Evolutionary conservation across 1,140 invertebrate genomes (phyloP).

Genomic region (Diplogasteroides magnus): DNA sequence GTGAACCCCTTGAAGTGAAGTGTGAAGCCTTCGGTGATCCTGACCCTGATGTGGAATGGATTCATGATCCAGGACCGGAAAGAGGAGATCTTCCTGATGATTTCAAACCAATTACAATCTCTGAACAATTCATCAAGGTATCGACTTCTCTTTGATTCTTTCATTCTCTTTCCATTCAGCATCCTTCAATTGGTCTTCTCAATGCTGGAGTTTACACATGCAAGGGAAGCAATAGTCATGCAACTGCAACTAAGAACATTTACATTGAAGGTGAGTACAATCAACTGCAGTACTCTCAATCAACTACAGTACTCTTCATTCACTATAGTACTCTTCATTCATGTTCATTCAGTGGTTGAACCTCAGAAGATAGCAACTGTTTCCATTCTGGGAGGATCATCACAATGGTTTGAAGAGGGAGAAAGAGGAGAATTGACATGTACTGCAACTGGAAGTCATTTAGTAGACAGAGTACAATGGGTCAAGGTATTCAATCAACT

Average conservation of each 20-base stretch:
- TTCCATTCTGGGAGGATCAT: conserved; percentile 47
- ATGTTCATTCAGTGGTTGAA: conserved; percentile 37
- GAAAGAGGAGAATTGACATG: conserved; percentile 48
- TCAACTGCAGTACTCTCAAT: background rate
- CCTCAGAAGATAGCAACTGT: conserved; percentile 45
- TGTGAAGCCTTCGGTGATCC: conserved; percentile 44
- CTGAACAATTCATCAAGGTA: conserved; percentile 44
- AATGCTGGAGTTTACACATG: conserved; percentile 53
- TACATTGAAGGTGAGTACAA: conserved; percentile 46
- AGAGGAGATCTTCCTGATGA: conserved; percentile 55
- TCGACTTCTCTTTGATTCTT: background rate
- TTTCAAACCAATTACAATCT: conserved; percentile 52
- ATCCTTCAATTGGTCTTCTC: conserved; percentile 47
- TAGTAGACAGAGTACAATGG: conserved; percentile 51
- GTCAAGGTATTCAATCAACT: conserved; percentile 23
- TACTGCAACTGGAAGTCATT: conserved; percentile 44
- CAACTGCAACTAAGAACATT: conserved; percentile 54
- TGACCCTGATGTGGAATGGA: conserved; percentile 40
- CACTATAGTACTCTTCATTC: background rate
- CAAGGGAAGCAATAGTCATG: conserved; percentile 46
- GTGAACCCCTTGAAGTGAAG: conserved; percentile 51
- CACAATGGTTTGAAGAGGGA: conserved; percentile 48
- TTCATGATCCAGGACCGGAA: conserved; percentile 54
- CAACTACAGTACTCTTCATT: conserved; percentile 24
- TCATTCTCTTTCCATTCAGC: conserved; percentile 29